A percentile compares a stretch with the other conserved stretches of the same genome.
Evolutionary conservation across 2,113 vertebrate species (phyloP).

Genomic region (Eupsittula cactorum): DNA sequence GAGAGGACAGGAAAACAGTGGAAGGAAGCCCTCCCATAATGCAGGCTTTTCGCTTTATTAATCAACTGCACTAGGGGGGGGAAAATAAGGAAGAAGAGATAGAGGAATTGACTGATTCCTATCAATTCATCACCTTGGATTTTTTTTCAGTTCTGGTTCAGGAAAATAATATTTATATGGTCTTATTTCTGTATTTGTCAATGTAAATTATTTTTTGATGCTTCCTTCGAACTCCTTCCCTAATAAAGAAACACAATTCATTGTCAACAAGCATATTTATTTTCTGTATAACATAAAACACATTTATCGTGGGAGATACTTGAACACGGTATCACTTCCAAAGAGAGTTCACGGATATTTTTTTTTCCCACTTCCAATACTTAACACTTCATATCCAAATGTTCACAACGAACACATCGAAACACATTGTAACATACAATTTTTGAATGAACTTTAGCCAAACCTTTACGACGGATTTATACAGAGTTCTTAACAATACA

Average conservation of each 20-base stretch:
- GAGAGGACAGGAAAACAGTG: neutral
- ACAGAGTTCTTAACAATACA: slow-evolving; percentile 73
- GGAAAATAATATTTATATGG: neutral
- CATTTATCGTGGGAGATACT: slow-evolving; percentile 66
- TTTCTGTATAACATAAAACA: slow-evolving; percentile 74
- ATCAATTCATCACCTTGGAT: neutral
- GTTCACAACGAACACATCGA: slow-evolving; percentile 67
- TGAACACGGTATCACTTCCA: slow-evolving; percentile 59
- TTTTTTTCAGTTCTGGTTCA: neutral
- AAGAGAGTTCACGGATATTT: slow-evolving; percentile 41
- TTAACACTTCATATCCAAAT: slow-evolving; percentile 63
- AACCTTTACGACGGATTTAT: slow-evolving; percentile 65
- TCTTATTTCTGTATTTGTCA: neutral
- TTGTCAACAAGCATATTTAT: slow-evolving; percentile 75
- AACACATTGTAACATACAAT: slow-evolving; percentile 72
- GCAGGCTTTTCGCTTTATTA: slow-evolving; percentile 53
- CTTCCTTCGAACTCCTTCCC: neutral
- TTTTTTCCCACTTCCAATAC: slow-evolving; percentile 51
- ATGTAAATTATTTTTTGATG: neutral
- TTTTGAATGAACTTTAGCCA: slow-evolving; percentile 63
- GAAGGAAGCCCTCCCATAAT: slow-evolving; percentile 3
- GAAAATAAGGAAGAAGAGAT: neutral
- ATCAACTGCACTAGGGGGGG: neutral
- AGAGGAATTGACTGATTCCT: slow-evolving; percentile 29
- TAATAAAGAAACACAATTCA: slow-evolving; percentile 47